Evolutionary conservation across 1,140 invertebrate species (phyloP).

Genomic region (Leguminivora glycinivorella): DNA sequence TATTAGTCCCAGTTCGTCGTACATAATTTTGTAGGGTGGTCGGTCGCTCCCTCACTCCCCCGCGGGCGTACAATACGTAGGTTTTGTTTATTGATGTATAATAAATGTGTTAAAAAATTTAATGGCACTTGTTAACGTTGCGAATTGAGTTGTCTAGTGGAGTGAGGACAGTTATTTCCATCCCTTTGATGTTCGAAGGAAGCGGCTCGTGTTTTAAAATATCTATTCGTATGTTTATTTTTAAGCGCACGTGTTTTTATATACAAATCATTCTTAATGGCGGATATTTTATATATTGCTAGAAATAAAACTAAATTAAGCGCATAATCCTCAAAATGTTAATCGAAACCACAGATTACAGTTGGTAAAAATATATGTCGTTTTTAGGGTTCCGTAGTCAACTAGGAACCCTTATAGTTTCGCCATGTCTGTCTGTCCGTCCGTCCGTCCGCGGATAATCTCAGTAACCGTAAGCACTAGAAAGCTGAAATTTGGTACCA

Average conservation of each 20-base stretch:
- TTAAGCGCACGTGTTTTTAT: background rate
- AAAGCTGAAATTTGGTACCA: too few relatives aligned
- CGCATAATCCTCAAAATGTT: too few relatives aligned
- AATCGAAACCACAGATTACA: too few relatives aligned
- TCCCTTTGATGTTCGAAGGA: constrained; percentile 25
- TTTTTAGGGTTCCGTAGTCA: too few relatives aligned
- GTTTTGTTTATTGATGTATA: constrained; percentile 70
- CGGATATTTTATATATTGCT: too few relatives aligned
- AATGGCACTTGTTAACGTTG: constrained; percentile 25
- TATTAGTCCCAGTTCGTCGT: constrained; percentile 79
- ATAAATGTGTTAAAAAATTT: constrained; percentile 50
- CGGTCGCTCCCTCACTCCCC: constrained; percentile 53
- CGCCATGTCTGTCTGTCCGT: too few relatives aligned
- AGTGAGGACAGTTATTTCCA: constrained; percentile 23
- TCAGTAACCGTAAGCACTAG: too few relatives aligned
- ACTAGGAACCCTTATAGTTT: too few relatives aligned
- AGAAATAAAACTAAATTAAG: too few relatives aligned
- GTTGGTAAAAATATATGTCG: too few relatives aligned
- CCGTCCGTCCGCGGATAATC: too few relatives aligned
- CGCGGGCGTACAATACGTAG: constrained; percentile 61
- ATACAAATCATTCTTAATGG: background rate
- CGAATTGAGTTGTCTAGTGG: constrained; percentile 18
- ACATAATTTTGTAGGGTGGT: constrained; percentile 77
- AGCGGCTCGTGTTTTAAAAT: background rate
- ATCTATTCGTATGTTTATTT: constrained; percentile 10